Percentiles rank a stretch among this genome's conserved stretches.
phyloP scores from a whole-genome alignment of 2,113 vertebrate species.

The Laterallus jamaicensis region DNA sequence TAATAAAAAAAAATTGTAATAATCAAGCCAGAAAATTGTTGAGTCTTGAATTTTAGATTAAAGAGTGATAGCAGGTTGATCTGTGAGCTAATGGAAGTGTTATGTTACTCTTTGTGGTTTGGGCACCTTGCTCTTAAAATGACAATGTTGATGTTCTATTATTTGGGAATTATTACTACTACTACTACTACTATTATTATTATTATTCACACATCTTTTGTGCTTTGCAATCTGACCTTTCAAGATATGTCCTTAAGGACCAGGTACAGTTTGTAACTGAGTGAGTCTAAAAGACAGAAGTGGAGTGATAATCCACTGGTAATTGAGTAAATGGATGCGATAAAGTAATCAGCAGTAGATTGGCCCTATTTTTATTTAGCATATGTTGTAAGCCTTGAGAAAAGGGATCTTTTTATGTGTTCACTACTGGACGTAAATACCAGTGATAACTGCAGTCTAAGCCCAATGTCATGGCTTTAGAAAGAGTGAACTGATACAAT shows the following conservation, averaged over 20 bases:
- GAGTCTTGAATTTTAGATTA: background rate
- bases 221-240: background rate
- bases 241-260: background rate
- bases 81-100: background rate
- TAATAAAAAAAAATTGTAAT: background rate
- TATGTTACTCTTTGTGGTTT: background rate
- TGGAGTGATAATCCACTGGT: background rate
- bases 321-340: background rate
- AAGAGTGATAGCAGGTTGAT: background rate
- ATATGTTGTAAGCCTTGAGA: background rate
- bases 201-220: background rate
- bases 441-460: background rate
- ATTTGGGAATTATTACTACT: background rate
- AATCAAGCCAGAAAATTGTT: background rate
- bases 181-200: background rate
- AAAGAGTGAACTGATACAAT: background rate
- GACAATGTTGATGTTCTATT: background rate
- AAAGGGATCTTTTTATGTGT: background rate
- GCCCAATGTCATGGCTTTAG: background rate
- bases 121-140: background rate
- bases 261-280: background rate
- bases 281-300: background rate
- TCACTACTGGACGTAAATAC: background rate
- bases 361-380: background rate
- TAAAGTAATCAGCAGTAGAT: background rate